Base-by-base conservation (phyloP, 2,113 vertebrate genomes). In the Glaucidium brasilianum region DNA sequence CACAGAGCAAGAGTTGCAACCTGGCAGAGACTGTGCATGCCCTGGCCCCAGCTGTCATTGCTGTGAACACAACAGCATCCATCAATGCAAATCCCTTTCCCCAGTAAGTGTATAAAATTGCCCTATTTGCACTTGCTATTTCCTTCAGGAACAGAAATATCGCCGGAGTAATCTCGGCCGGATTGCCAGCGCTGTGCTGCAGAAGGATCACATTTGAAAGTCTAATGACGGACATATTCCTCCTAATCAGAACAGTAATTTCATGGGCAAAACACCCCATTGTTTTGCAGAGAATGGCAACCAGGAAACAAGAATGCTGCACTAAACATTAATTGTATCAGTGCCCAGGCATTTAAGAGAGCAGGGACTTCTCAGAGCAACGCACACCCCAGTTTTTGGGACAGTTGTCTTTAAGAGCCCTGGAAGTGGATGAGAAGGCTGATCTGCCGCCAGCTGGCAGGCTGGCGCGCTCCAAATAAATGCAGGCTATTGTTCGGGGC, bases 381-480 rank as follows among this genome's bases (percentile, higher is more conserved):
- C 10, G 29, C 81, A 23, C n/a, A 14, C 18, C 56, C n/a, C 23
- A 1, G 55, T 25, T 81, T 63, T 22, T 11, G 78, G 81, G 91
- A 86, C 62, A 23, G 90, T 77, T 50, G 74, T 87, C 82, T 94
- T 93, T 88, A 79, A 85, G 92, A 88, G 91, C 63, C 49, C 79
- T 93, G 92, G 95, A 66, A 79, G 32, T 5, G 47, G 94, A 90
- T 78, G 89, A 83, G 87, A 88, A 91, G 88, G 30, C 32, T 85
- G 85, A 69, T 56, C 63, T 43, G 69, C 67, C 21, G 88, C 96
- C 96, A 96, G 90, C 92, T 96, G 96, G 96, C 96, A 62, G 41
- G 27, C 92, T 39, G 45, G 69, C 2, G 12, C 9, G 35, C 90
- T 41, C 82, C 6, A 67, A 52, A 94, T 93, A 88, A 96, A 85